Conservation (phyloP, 2,113 vertebrate genomes). For the Cepphus grylle region DNA sequence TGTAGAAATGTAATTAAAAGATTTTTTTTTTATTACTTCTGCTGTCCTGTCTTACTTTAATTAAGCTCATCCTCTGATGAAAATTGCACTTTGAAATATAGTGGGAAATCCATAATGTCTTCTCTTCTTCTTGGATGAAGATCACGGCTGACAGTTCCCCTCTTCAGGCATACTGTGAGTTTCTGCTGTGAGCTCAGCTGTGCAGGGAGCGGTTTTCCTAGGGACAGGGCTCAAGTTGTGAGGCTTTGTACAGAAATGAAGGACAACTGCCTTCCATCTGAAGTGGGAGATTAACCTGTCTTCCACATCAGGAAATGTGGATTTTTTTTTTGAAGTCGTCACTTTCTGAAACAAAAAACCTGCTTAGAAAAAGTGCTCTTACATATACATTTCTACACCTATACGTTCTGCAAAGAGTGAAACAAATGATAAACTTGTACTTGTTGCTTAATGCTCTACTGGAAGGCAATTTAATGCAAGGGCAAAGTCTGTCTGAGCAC, state of each 20-base stretch:
- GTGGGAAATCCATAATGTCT: conserved; percentile 6
- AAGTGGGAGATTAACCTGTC: background rate
- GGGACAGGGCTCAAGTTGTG: background rate
- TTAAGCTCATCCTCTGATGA: conserved; percentile 55
- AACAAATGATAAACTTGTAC: background rate
- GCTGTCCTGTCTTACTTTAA: conserved; percentile 54
- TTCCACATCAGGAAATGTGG: background rate
- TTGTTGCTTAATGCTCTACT: background rate
- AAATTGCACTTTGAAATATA: conserved; percentile 45
- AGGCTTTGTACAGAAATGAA: background rate
- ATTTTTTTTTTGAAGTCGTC: background rate
- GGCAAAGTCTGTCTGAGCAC: background rate
- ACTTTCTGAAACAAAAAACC: background rate
- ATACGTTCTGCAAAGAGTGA: background rate
- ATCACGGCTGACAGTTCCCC: background rate
- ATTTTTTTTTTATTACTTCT: conserved; percentile 39
- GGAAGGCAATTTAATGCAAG: background rate
- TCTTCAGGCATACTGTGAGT: background rate
- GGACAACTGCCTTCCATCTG: background rate
- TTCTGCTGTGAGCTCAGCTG: background rate
- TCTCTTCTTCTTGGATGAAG: background rate
- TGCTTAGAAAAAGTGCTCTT: background rate
- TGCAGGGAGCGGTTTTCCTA: background rate
- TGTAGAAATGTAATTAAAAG: conserved; percentile 49
- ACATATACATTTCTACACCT: rapidly evolving